Evolutionary conservation across 1,140 invertebrate species (phyloP).

Genomic region (Pseudoatta argentina): DNA sequence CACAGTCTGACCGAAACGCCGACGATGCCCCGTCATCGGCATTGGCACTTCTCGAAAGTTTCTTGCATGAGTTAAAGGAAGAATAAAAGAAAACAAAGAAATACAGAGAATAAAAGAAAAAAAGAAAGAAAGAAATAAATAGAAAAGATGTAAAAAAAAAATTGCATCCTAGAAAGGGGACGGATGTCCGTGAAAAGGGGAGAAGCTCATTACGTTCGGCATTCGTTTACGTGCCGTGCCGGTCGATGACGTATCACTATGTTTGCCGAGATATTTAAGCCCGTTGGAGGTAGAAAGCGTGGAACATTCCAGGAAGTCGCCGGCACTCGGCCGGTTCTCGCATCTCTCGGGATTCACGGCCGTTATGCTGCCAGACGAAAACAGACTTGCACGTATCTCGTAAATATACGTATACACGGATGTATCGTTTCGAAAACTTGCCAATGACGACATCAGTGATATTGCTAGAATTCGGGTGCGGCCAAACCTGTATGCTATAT

Average conservation of each 20-base stretch:
- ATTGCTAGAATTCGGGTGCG: constrained; percentile 1
- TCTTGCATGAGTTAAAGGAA: neutral
- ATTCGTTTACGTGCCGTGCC: constrained; percentile 9
- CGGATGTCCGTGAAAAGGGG: neutral
- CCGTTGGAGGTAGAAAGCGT: constrained; percentile 71
- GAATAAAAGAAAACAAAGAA: neutral
- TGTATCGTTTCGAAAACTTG: constrained; percentile 1
- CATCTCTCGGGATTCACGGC: constrained; percentile 55
- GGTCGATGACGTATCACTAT: constrained; percentile 32
- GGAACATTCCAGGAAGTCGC: constrained; percentile 69
- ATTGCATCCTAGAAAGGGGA: neutral
- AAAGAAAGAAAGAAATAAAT: too few species aligned
- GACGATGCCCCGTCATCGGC: neutral
- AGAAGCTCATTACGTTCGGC: constrained; percentile 2
- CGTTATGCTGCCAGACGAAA: constrained; percentile 5
- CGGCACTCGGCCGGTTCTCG: constrained; percentile 48
- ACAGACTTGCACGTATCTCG: neutral
- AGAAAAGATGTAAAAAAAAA: neutral
- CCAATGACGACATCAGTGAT: neutral
- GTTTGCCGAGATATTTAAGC: constrained; percentile 23
- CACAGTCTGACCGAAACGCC: neutral
- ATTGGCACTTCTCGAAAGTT: neutral
- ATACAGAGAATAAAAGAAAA: neutral
- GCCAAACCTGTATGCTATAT: too few species aligned
- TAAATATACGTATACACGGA: neutral